Percentiles rank a stretch among this genome's conserved stretches.
Evolutionary conservation across 1,140 invertebrate species (phyloP).

Genomic region (Phymastichus coffea): DNA sequence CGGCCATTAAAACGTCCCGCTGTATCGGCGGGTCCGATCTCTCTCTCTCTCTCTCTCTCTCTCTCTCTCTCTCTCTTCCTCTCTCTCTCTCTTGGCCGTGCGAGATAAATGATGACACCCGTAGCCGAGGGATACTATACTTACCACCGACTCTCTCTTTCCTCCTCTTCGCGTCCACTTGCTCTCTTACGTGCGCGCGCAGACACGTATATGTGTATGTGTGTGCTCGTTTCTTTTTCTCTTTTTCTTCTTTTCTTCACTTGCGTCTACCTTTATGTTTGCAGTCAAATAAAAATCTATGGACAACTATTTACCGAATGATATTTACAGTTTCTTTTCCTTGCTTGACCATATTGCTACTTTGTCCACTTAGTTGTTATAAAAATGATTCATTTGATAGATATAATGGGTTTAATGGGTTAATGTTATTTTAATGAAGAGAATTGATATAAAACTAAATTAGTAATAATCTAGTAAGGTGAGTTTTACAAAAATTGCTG

Average conservation of each 20-base stretch:
- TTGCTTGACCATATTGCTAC: no score
- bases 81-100: background rate
- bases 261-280: background rate
- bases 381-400: no score
- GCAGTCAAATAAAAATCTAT: no score
- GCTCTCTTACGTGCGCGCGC: slow-evolving; percentile 13
- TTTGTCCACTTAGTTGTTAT: no score
- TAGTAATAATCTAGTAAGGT: no score
- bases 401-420: no score
- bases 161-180: slow-evolving; percentile 17
- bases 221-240: background rate
- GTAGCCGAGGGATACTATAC: slow-evolving; percentile 54
- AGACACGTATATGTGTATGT: slow-evolving; percentile 22
- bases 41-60: slow-evolving; percentile 26
- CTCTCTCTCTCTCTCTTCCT: no score
- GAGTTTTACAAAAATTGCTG: no score
- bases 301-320: no score
- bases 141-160: slow-evolving; percentile 46
- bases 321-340: no score
- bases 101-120: background rate
- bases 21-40: slow-evolving; percentile 55
- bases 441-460: no score
- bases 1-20: slow-evolving; percentile 62
- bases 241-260: background rate
- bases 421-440: no score